phyloP scores from a whole-genome alignment of 2,888 invertebrate genomes.

The Stenolophus ochropezus region DNA sequence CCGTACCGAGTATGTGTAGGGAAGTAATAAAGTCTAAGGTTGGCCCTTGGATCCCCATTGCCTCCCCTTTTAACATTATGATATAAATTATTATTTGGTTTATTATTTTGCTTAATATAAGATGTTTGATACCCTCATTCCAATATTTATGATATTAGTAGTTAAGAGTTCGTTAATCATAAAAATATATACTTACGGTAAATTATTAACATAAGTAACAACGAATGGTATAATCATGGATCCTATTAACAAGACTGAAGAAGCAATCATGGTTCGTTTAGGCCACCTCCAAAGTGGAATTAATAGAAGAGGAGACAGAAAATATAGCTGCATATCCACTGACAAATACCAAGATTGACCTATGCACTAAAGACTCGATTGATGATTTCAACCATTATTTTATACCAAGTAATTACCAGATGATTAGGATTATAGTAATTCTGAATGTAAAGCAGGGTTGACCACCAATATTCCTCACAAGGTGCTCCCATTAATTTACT shows the following conservation, averaged over 20 bases:
- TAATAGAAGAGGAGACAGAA: constrained; percentile 62
- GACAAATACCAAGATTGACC: constrained; percentile 62
- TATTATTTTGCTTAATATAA: too few species aligned
- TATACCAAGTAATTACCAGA: constrained; percentile 4
- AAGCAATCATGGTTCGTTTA: constrained; percentile 59
- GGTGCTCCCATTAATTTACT: background rate
- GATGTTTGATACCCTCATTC: too few species aligned
- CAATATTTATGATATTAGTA: too few species aligned
- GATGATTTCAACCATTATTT: background rate
- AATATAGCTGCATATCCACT: constrained; percentile 62
- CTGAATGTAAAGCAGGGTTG: constrained; percentile 17
- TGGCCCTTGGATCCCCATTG: too few species aligned
- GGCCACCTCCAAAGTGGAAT: constrained; percentile 64
- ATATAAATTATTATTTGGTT: too few species aligned
- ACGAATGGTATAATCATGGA: constrained; percentile 45
- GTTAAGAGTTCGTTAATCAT: background rate
- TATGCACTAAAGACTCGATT: constrained; percentile 66
- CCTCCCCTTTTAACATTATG: too few species aligned
- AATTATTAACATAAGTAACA: constrained; percentile 6
- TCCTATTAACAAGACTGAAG: constrained; percentile 14
- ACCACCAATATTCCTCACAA: constrained; percentile 43
- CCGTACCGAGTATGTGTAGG: constrained; percentile 44
- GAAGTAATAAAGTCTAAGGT: constrained; percentile 12
- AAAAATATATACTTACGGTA: constrained; percentile 19
- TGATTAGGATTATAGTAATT: constrained; percentile 39